Percentiles rank a stretch among this genome's conserved stretches.
These are phyloP conservation scores for Ctenosaura bakeri DNA, from an alignment of 2,797 vertebrate species.

Conservation along the genomic window DNA sequence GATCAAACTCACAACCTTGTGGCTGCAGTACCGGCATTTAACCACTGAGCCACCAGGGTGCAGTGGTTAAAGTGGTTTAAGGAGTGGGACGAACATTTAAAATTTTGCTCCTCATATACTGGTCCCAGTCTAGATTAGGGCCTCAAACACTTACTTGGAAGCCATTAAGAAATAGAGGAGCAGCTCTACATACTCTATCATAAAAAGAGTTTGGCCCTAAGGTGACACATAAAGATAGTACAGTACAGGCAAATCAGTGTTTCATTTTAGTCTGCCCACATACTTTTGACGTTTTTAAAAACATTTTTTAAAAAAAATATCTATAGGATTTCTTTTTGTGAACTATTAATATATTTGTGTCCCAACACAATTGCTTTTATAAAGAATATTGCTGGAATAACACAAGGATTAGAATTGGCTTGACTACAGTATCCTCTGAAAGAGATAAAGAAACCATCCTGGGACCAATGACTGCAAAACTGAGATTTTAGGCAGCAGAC, in stretches of 20 bases:
- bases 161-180: background rate
- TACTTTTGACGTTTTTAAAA: background rate
- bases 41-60: too few relatives aligned
- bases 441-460: conserved; percentile 8
- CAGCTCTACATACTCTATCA: too few relatives aligned
- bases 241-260: background rate
- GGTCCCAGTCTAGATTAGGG: background rate
- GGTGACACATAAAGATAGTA: too few relatives aligned
- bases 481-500: background rate
- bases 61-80: too few relatives aligned
- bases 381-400: conserved; percentile 22
- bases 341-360: background rate
- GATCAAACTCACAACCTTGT: too few relatives aligned
- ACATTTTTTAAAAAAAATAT: background rate
- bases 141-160: background rate
- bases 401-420: conserved; percentile 15
- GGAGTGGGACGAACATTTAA: background rate
- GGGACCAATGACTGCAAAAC: conserved; percentile 10
- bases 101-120: background rate
- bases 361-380: background rate
- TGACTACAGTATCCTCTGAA: conserved; percentile 13
- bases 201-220: background rate
- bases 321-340: background rate
- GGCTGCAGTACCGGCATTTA: too few relatives aligned
- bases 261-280: background rate